Percentiles rank a stretch among this genome's conserved stretches.
Evolutionary conservation across 1,140 invertebrate species (phyloP).

Genomic region (Eurosta solidaginis): DNA sequence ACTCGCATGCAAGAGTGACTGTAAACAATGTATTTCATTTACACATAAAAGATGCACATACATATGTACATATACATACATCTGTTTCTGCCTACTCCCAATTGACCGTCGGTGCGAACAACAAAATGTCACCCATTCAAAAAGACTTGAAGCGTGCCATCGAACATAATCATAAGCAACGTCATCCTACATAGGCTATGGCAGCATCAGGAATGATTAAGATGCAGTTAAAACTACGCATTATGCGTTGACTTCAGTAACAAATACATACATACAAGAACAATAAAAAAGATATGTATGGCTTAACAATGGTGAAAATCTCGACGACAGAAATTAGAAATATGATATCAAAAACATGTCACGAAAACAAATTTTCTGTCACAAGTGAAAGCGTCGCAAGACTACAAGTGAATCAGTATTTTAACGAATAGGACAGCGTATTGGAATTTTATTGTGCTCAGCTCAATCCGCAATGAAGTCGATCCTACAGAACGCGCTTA

Average conservation of each 20-base stretch:
- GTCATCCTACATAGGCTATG: not conserved
- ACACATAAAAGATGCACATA: not conserved
- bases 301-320: not conserved
- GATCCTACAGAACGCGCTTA: too few relatives aligned
- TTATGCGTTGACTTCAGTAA: not conserved
- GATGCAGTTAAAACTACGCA: not conserved
- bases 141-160: constrained; percentile 6
- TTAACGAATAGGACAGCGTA: too few relatives aligned
- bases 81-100: not conserved
- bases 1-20: not conserved
- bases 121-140: not conserved
- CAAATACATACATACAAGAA: not conserved
- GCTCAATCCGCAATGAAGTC: too few relatives aligned
- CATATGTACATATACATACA: not conserved
- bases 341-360: not conserved
- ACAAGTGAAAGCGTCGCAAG: not conserved
- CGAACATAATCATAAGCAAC: not conserved
- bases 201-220: not conserved
- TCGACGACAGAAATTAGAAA: not conserved
- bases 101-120: not conserved
- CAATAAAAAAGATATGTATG: not conserved
- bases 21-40: not conserved
- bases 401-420: too few relatives aligned
- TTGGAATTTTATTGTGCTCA: too few relatives aligned
- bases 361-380: not conserved